Evolutionary conservation across 2,888 invertebrate genomes (phyloP), one percentile per base, ranked within the genome.

Genomic region (Tholera decimalis): DNA sequence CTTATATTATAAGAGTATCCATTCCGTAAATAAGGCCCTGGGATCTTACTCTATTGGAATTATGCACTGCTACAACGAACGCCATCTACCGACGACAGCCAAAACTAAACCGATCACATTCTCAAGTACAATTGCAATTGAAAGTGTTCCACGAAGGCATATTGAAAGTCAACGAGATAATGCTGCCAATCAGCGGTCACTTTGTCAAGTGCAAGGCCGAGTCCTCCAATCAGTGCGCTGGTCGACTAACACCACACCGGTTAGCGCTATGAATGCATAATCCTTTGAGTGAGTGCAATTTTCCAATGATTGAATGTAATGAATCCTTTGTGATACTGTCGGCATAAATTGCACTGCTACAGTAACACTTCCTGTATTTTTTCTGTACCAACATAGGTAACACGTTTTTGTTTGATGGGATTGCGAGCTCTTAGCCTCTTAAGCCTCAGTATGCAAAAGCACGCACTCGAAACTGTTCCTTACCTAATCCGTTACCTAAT

Each of bases 261-360:
- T 50, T 63, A 47, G n/a, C 15, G 53, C 44, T 54, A 49, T 28
- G 62, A 71, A 77, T 66, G 53, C 66, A 53, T 62, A 46, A 61
- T 54, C 18, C 43, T 58, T 46, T 58, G 73, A 74, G 58, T 41
- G 41, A 51, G 54, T 79, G 77, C 77, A 76, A 80, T 81, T 80
- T 79, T 76, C 33, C 65, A 64, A 79, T 79, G 56, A 79, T 67
- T 63, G 58, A 24, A 55, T 20, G 39, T 61, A 58, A 73, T 24
- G 46, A 53, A 28, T 56, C 33, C 55, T 60, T 67, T 73, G 49
- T 73, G 47, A 33, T 37, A 71, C 24, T 56, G 15, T 43, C 33
- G 4, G 35, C 6, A 30, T 30, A 24, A 49, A 57, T 63, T 56
- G 20, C 43, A 13, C 24, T 30, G 39, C 22, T 33, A 35, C 9